Evolutionary conservation across 2,797 vertebrate species (phyloP), one percentile per base, ranked within the genome.

Genomic region (Tinamus major): DNA sequence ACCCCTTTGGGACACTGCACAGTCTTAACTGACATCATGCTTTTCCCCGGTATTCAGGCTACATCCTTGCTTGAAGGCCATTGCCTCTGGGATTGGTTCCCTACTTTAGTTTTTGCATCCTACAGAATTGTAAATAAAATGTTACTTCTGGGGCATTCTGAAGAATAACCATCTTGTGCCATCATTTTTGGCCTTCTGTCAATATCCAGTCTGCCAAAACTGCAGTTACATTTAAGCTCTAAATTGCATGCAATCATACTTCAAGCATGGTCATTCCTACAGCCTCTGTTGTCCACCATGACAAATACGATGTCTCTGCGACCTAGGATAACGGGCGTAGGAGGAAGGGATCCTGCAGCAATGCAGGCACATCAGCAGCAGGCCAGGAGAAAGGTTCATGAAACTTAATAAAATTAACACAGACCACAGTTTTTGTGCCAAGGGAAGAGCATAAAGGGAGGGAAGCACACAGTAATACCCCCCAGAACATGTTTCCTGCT

Each of bases 301-400:
- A 26, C 53, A 55, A 70, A 79, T 31, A 13, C 37, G 8, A 18
- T 2, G 24, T 0, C 0, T 61, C 55, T 2, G 3, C 11, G 6
- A 17, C 39, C 35, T 56, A 42, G 31, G 49, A 18, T 17, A 58
- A 26, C 3, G 13, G 35, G 16, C 26, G 6, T 1, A 26, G 51
- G 10, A 58, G 23, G 48, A 26, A 42, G 31, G 37, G 33, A 27
- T 33, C 31, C 46, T 27, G 10, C 46, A n/a, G 64, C n/a, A 62
- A 14, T 4, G 23, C 27, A 6, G 46, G 21, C 33, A 18, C 13
- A 31, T 18, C 68, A 79, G 26, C 51, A 44, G 35, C 5, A 35
- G 41, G 24, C 42, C 51, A 58, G 42, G 27, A 58, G 0, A 2
- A 55, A 19, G 33, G 39, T 19, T 13, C 2, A 13, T 17, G 24